These are phyloP conservation scores for Drosophila mayri DNA, from an alignment of 1,140 invertebrate genomes.

Conservation along the genomic window DNA sequence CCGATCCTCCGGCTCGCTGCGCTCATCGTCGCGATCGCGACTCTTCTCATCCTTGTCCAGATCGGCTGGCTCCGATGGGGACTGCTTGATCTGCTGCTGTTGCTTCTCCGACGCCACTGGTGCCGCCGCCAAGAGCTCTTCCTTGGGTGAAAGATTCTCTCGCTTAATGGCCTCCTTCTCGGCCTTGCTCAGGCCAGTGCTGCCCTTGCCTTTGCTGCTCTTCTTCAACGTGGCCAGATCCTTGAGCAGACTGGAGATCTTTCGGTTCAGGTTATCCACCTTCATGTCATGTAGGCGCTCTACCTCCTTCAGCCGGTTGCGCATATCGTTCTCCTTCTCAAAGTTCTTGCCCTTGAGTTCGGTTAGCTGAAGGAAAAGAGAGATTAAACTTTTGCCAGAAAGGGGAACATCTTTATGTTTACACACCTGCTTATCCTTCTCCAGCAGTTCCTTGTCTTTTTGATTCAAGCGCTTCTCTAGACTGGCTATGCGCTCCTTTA, in stretches of 20 bases:
- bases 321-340: conserved; percentile 93
- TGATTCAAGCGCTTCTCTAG: conserved; percentile 94
- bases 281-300: conserved; percentile 93
- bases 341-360: conserved; percentile 97
- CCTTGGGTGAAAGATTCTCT: conserved; percentile 79
- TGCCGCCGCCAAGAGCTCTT: conserved; percentile 56
- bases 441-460: conserved; percentile 94
- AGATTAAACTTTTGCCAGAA: not conserved
- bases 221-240: conserved; percentile 94
- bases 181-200: conserved; percentile 40
- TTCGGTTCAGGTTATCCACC: conserved; percentile 91
- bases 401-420: not conserved
- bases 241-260: conserved; percentile 91
- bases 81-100: conserved; percentile 48
- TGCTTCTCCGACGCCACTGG: conserved; percentile 13
- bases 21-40: conserved; percentile 69
- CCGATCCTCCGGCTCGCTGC: conserved; percentile 66
- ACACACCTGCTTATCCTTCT: conserved; percentile 95
- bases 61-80: conserved; percentile 36
- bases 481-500: conserved; percentile 96
- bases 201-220: conserved; percentile 88
- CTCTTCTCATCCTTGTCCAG: conserved; percentile 78
- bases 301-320: conserved; percentile 92
- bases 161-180: conserved; percentile 85
- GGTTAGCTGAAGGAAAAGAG: conserved; percentile 89